Percentiles rank a stretch among this genome's conserved stretches.
Evolutionary conservation across 2,797 vertebrate genomes (phyloP).

Genomic region (Taenioides sp.): DNA sequence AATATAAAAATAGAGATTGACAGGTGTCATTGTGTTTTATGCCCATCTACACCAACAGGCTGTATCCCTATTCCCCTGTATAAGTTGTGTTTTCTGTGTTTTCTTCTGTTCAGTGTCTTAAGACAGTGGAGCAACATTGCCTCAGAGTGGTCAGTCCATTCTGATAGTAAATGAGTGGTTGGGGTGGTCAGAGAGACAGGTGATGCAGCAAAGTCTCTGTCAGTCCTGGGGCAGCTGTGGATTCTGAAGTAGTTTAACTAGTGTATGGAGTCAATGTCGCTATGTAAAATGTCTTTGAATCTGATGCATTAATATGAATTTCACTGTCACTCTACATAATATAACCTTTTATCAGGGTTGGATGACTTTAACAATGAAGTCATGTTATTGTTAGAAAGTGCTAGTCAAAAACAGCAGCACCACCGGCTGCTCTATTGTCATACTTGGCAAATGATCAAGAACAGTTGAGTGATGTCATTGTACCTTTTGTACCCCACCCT

Average conservation of each 20-base stretch:
- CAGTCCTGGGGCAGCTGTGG: not conserved
- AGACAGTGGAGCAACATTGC: not conserved
- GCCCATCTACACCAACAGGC: not conserved
- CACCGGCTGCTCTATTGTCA: conserved; percentile 2
- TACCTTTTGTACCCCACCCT: not conserved
- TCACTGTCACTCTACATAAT: conserved; percentile 16
- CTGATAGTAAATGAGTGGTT: not conserved
- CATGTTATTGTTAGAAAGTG: not conserved
- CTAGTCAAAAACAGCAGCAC: not conserved
- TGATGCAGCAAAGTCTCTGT: not conserved
- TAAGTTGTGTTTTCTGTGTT: not conserved
- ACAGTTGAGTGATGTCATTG: conserved; percentile 1
- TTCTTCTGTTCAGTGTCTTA: not conserved
- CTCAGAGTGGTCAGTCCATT: not conserved
- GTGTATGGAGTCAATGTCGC: not conserved
- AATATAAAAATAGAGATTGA: too few relatives aligned
- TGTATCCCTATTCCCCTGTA: not conserved
- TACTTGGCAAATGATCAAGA: not conserved
- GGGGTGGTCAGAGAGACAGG: not conserved
- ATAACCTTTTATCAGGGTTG: not conserved
- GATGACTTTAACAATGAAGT: conserved; percentile 13
- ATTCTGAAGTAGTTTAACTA: not conserved
- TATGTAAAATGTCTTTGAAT: not conserved
- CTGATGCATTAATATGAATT: not conserved
- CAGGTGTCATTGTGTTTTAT: not conserved